Evolutionary conservation across 2,888 invertebrate species (phyloP).

Genomic region (Cerceris rybyensis): DNA sequence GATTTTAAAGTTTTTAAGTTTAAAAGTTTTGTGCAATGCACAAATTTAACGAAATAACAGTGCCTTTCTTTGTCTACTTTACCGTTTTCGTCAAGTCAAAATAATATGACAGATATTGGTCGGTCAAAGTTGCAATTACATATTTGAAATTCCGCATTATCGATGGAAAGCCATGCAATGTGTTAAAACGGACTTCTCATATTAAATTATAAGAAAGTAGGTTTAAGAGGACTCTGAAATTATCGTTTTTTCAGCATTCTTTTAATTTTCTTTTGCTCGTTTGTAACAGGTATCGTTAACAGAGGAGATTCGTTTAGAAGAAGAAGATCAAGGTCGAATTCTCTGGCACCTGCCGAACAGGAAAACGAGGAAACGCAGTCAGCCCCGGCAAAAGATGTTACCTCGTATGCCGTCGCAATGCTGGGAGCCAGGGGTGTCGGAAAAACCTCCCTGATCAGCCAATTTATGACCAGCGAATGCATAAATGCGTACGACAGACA

Average conservation of each 20-base stretch:
- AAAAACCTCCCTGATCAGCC: constrained; percentile 84
- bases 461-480: constrained; percentile 96
- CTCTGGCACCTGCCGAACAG: constrained; percentile 85
- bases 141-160: too few species aligned
- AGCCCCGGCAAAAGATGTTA: constrained; percentile 80
- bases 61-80: too few species aligned
- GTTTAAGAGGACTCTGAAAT: too few species aligned
- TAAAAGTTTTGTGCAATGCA: too few species aligned
- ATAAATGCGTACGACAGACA: constrained; percentile 96
- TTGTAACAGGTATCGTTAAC: constrained; percentile 91
- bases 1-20: too few species aligned
- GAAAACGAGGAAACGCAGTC: constrained; percentile 65
- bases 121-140: too few species aligned
- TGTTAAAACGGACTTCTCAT: too few species aligned
- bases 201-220: too few species aligned
- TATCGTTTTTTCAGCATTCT: background rate
- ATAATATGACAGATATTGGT: too few species aligned
- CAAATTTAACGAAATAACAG: too few species aligned
- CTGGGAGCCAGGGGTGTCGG: constrained; percentile 84
- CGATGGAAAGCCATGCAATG: too few species aligned
- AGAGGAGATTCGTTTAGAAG: constrained; percentile 96
- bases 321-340: constrained; percentile 91
- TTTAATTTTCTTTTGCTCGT: background rate
- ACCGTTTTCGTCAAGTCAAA: too few species aligned
- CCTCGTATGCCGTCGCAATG: constrained; percentile 85